Conservation (phyloP, 2,797 vertebrate species). For the Liparis tanakae region DNA sequence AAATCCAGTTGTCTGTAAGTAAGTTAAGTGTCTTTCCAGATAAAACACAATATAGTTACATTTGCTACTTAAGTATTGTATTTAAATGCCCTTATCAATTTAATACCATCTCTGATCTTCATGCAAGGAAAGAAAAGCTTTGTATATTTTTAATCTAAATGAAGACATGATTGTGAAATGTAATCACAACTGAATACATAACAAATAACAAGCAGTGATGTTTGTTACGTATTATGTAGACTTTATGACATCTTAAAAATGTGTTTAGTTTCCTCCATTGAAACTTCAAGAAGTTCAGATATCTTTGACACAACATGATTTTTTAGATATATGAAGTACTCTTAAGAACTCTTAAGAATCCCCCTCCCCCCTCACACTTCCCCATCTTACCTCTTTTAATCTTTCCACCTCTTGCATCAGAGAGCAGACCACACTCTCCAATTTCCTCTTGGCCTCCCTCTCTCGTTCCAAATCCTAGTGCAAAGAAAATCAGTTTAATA, state of each 20-base stretch:
- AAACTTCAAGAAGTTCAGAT: background rate
- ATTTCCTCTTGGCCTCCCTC: slow-evolving; percentile 72
- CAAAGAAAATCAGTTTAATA: slow-evolving; percentile 31
- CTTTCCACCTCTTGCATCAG: slow-evolving; percentile 79
- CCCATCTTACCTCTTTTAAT: slow-evolving; percentile 77
- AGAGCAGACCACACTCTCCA: slow-evolving; percentile 73
- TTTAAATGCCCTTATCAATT: background rate
- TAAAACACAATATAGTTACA: background rate
- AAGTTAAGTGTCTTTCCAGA: background rate
- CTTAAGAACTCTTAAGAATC: background rate
- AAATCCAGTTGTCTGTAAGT: background rate
- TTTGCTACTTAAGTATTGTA: background rate
- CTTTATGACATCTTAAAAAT: background rate
- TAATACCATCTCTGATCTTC: background rate
- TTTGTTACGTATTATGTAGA: no score
- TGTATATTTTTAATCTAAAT: no score
- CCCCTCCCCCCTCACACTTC: background rate
- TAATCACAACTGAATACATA: background rate
- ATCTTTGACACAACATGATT: background rate
- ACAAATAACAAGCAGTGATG: background rate
- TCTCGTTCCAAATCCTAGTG: slow-evolving; percentile 80
- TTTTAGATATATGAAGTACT: no score
- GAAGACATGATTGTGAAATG: background rate
- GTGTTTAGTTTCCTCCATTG: background rate
- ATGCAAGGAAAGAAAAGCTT: background rate